Base-by-base conservation (phyloP, 2,888 invertebrate genomes). In the Tetragonisca angustula region DNA sequence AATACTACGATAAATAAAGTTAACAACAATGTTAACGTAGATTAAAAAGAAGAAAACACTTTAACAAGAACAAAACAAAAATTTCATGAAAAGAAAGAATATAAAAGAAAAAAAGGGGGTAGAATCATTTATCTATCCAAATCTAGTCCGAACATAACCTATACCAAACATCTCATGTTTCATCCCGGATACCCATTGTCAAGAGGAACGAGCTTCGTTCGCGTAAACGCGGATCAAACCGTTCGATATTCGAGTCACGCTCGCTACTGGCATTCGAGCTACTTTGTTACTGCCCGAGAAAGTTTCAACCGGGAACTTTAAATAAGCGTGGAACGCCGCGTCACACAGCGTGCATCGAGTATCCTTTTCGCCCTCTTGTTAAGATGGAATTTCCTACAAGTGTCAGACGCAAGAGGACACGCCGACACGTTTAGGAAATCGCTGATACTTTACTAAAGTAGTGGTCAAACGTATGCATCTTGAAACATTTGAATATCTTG, bases 221-320 rank as follows among this genome's bases (percentile, higher is more conserved):
- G 67, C 50, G 43, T 74, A 78, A 78, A 27, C 77, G 61, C 54
- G 59, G 27, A 70, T 52, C 50, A 49, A 32, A 65, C 59, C n/a
- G 24, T 61, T 75, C 69, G 79, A 83, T 79, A 83, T 79, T 79
- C 83, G 49, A 72, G 76, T 79, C 83, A 79, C 79, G 83, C 36
- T 67, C 76, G 4, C 21, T n/a, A 24, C 68, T 64, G 79, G 76
- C 68, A 79, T 83, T 52, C 68, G 61, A 62, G n/a, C 49, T 71
- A 79, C 75, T 79, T 82, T 75, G 74, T 79, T 79, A 74, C 79
- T 54, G 61, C 27, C 67, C 62, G 83, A 79, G 83, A 79, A 79
- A 83, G 62, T 83, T 83, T 72, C 79, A 32, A n/a, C 49, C 56
- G 32, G 56, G 13, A 79, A 64, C 62, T 64, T 64, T 79, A 61